Conservation (phyloP, 2,888 invertebrate species). For the Plagodis dolabraria region DNA sequence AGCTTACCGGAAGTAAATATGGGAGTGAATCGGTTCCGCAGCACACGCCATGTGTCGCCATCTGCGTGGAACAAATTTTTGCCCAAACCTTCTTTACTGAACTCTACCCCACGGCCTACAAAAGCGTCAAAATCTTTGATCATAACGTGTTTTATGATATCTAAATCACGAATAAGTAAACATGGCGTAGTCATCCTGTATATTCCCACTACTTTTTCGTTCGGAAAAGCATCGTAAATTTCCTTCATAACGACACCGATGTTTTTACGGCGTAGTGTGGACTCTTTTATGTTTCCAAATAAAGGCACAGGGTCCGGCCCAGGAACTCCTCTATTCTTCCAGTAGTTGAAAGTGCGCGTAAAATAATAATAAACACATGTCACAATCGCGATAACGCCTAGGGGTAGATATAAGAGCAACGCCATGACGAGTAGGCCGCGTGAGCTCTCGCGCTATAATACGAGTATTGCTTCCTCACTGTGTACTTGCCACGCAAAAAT, state of each 20-base stretch:
- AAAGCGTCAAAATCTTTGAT: slow-evolving; percentile 62
- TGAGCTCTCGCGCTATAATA: no score
- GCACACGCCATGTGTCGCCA: slow-evolving; percentile 55
- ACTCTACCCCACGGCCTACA: slow-evolving; percentile 52
- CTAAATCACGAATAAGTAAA: slow-evolving; percentile 56
- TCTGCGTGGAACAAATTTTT: slow-evolving; percentile 59
- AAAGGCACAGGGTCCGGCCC: slow-evolving; percentile 51
- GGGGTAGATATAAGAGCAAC: no score
- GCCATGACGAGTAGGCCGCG: no score
- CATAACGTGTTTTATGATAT: slow-evolving; percentile 56
- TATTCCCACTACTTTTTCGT: slow-evolving; percentile 60
- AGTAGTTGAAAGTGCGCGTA: slow-evolving; percentile 57
- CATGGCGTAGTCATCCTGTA: slow-evolving; percentile 54
- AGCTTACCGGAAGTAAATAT: slow-evolving; percentile 65
- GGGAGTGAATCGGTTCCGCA: slow-evolving; percentile 57
- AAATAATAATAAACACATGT: slow-evolving; percentile 48
- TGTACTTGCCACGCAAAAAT: no score
- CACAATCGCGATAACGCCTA: slow-evolving; percentile 23
- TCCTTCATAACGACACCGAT: slow-evolving; percentile 42
- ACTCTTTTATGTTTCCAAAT: slow-evolving; percentile 55
- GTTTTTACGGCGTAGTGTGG: slow-evolving; percentile 41
- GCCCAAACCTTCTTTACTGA: slow-evolving; percentile 56
- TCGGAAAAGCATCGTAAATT: slow-evolving; percentile 48
- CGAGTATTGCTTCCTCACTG: no score
- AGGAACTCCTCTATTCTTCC: slow-evolving; percentile 52